Evolutionary conservation across 2,888 invertebrate species (phyloP), one percentile per base, ranked within the genome.

Genomic region (Perdita meconis): DNA sequence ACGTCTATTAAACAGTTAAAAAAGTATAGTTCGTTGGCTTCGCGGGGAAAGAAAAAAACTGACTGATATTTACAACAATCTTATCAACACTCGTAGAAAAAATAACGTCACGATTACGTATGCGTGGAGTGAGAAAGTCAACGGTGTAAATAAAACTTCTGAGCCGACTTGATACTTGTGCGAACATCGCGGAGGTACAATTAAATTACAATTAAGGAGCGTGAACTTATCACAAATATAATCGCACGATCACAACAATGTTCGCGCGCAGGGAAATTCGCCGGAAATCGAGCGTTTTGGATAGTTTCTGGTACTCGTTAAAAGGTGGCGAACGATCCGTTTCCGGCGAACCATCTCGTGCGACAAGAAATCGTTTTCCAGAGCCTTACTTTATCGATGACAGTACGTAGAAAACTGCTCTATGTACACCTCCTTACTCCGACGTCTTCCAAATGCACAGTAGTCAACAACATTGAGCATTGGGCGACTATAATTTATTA

Each of bases 391-490:
- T 2, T 63, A 55, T 30, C 19, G 44, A 53, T 63, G 61, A 63
- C 30, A 60, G 38, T 50, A 34, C 36, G 73, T 78, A 80, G 53
- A 78, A 78, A 80, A 78, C 61, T 66, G 68, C 53, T 57, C 50
- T 78, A 80, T 80, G 47, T 78, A 80, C 78, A 80, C 36, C 26
- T 61, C 38, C 51, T 56, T 63, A n/a, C 42, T 65, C 34, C 66
- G 68, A 67, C 53, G 77, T 76, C 80, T 84, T 82, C 84, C 82
- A 84, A 84, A 84, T 66, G 78, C 60, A 67, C 66, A 66, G 61
- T 24, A 40, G 60, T 82, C 69, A 78, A 77, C 68, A 81, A 68
- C 57, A 72, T 84, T 82, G 84, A 84, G 84, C 82, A 81, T 80
- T 50, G 42, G 63, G 47, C 67, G 64, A 73, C 59, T 71, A 75